Evolutionary conservation across 2,113 vertebrate species (phyloP), one percentile per base, ranked within the genome.

Genomic region (Malurus cyaneus): DNA sequence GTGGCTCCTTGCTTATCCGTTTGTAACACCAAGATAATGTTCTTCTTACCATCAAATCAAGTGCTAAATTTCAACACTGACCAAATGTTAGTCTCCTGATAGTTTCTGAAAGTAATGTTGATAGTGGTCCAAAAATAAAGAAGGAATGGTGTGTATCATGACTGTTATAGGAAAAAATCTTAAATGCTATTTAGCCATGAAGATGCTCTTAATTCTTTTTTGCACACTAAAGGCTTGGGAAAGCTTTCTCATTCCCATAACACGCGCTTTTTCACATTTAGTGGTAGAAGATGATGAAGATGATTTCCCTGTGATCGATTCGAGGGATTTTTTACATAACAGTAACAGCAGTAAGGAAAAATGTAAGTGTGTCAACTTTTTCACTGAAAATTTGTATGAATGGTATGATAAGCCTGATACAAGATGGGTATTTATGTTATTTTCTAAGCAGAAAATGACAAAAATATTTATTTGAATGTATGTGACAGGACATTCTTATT

Each of bases 201-300:
- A 91, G 28, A 67, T 80, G 42, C 12, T 88, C 42, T 46, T 79
- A 78, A 71, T 81, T 65, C 26, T 86, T 86, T 78, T n/a, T 76
- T 90, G 36, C 66, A 76, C 25, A 69, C 47, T 86, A 50, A 71
- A 88, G 50, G 84, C 44, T n/a, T 91, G 47, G 74, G 47, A 73
- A 94, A 83, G 10, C 52, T 61, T 77, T 80, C 46, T 66, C 42
- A 78, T 53, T 72, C 49, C 41, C 52, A 32, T 92, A 77, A 82
- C 39, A 86, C 61, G 32, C 19, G 89, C 25, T 97, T 84, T 97
- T 93, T 94, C 93, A 56, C 65, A 95, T 97, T 91, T 96, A 99
- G 98, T 99, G 44, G 98, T 99, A 94, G 99, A 99, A 97, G 98
- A 99, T 80, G 98, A 99, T 94, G 99, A 99, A 95, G 99, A 99